Evolutionary conservation across 2,888 invertebrate species (phyloP).

Genomic region (Neoitamus cyanurus): DNA sequence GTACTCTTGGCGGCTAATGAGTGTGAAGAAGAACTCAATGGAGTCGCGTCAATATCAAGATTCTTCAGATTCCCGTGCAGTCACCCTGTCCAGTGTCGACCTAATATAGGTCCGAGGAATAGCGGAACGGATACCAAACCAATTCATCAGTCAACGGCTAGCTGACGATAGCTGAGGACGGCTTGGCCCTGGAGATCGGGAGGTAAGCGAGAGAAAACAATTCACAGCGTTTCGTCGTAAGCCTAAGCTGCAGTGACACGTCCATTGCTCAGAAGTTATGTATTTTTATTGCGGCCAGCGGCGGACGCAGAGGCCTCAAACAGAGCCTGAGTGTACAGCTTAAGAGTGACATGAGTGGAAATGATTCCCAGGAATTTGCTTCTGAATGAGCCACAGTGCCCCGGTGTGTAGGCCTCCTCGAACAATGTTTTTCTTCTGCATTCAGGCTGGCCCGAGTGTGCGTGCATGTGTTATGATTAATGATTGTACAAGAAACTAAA

Average conservation of each 20-base stretch:
- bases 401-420: conserved; percentile 9
- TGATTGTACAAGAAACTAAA: conserved; percentile 65
- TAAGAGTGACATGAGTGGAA: conserved; percentile 38
- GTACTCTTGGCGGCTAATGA: neutral
- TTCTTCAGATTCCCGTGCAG: neutral
- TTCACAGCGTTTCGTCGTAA: neutral
- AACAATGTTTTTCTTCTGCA: conserved; percentile 33
- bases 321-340: neutral
- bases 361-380: conserved; percentile 47
- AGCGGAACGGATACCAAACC: neutral
- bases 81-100: neutral
- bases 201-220: conserved; percentile 4
- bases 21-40: neutral
- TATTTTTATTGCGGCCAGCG: neutral
- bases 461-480: conserved; percentile 62
- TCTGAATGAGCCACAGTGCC: conserved; percentile 27
- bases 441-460: conserved; percentile 16
- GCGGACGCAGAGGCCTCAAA: neutral
- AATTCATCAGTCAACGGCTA: neutral
- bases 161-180: neutral
- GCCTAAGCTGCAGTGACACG: neutral
- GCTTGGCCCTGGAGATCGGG: neutral
- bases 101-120: neutral
- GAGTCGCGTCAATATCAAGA: neutral
- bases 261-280: neutral